These are phyloP conservation scores for Eupeodes corollae DNA, from an alignment of 1,140 invertebrate species.

Conservation along the genomic window DNA sequence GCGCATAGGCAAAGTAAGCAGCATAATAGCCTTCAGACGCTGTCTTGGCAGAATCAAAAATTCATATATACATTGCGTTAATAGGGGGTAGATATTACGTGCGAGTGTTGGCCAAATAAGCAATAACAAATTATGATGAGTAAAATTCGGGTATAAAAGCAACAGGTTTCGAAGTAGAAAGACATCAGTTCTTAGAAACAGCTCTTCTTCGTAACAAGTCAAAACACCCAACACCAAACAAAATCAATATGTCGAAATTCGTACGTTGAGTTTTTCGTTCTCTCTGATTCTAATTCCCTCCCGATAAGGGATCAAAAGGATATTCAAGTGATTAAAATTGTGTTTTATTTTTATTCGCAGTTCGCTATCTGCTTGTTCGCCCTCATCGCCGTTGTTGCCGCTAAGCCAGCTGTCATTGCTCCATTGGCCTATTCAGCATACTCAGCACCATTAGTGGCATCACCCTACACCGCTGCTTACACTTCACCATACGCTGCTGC, in stretches of 20 bases:
- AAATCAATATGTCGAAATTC: constrained; percentile 32
- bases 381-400: constrained; percentile 30
- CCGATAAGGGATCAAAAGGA: not conserved
- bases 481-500: constrained; percentile 18
- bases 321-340: not conserved
- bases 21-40: no score
- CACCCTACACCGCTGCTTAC: constrained; percentile 22
- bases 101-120: no score
- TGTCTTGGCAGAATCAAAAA: no score
- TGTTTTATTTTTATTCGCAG: constrained; percentile 4
- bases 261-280: constrained; percentile 17
- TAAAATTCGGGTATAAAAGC: constrained; percentile 18
- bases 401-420: constrained; percentile 25
- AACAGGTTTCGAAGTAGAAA: constrained; percentile 3
- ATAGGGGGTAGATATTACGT: no score
- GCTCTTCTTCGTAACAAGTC: constrained; percentile 3
- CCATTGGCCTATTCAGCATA: constrained; percentile 38
- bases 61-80: no score
- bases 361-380: constrained; percentile 33
- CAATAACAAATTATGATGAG: not conserved
- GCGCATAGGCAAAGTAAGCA: no score
- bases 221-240: constrained; percentile 6
- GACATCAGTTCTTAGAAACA: constrained; percentile 31
- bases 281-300: not conserved
- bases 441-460: constrained; percentile 24